Percentiles rank a stretch among this genome's conserved stretches.
These are phyloP conservation scores for Diplazon laetatorius DNA, from an alignment of 2,888 invertebrate species.

Conservation along the genomic window DNA sequence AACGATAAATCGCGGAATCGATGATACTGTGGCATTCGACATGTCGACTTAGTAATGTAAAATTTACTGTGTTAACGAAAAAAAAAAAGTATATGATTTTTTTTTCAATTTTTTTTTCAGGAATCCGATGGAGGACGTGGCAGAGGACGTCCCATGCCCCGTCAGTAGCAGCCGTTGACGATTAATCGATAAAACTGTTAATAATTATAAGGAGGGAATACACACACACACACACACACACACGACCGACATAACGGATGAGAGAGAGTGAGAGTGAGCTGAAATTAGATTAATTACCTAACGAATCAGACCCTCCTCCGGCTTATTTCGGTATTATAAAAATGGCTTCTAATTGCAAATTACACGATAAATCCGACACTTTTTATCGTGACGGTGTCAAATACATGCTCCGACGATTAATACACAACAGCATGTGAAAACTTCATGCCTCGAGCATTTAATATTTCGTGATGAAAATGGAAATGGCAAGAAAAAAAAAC, in stretches of 20 bases:
- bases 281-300: conserved; percentile 75
- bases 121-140: conserved; percentile 79
- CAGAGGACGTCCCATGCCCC: conserved; percentile 78
- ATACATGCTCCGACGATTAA: conserved; percentile 16
- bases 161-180: conserved; percentile 79
- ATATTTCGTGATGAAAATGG: conserved; percentile 28
- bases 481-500: too few relatives aligned
- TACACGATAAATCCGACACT: conserved; percentile 5
- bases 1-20: too few relatives aligned
- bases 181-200: conserved; percentile 65
- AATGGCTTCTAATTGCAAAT: conserved; percentile 60
- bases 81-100: too few relatives aligned
- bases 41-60: neutral
- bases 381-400: neutral
- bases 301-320: conserved; percentile 67
- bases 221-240: conserved; percentile 16
- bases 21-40: too few relatives aligned
- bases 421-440: conserved; percentile 12
- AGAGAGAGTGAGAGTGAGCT: conserved; percentile 71
- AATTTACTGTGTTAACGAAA: neutral
- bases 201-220: conserved; percentile 52
- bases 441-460: conserved; percentile 40
- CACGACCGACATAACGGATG: conserved; percentile 63
- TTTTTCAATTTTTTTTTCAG: conserved; percentile 66
- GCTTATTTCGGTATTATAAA: conserved; percentile 55